A percentile compares a stretch with the other conserved stretches of the same genome.
Evolutionary conservation across 1,140 invertebrate species (phyloP).

Genomic region (Andrena cerasifolii): DNA sequence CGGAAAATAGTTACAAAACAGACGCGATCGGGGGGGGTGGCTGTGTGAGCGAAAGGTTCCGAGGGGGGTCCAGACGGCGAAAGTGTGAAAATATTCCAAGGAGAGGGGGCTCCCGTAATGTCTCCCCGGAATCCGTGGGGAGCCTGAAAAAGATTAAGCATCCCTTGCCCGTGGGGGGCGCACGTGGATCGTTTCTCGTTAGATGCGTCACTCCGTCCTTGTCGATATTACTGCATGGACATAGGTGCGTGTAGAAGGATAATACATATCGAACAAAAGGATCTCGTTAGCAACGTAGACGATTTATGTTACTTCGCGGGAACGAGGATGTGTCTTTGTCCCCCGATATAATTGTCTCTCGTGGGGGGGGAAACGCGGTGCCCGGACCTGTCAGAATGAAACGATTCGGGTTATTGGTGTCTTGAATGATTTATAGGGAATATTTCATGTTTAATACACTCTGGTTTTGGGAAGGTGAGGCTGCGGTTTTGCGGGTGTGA

Average conservation of each 20-base stretch:
- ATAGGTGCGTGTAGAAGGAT: slow-evolving; percentile 31
- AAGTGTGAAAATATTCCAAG: slow-evolving; percentile 68
- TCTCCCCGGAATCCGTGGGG: slow-evolving; percentile 51
- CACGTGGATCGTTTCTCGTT: slow-evolving; percentile 63
- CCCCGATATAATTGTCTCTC: slow-evolving; percentile 27
- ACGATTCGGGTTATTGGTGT: background rate
- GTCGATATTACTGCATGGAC: slow-evolving; percentile 59
- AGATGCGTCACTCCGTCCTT: slow-evolving; percentile 56
- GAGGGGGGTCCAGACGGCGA: background rate
- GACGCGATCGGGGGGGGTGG: slow-evolving; percentile 37
- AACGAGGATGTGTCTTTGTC: slow-evolving; percentile 30
- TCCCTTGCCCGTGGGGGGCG: slow-evolving; percentile 41
- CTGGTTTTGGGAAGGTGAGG: slow-evolving; percentile 17
- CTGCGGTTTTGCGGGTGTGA: slow-evolving; percentile 1
- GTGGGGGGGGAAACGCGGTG: background rate
- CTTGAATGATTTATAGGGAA: slow-evolving; percentile 11
- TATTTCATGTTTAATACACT: background rate
- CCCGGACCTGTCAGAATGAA: background rate
- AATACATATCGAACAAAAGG: slow-evolving; percentile 42
- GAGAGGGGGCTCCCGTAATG: slow-evolving; percentile 32
- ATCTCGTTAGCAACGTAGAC: slow-evolving; percentile 34
- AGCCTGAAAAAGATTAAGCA: slow-evolving; percentile 61
- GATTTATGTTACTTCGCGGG: slow-evolving; percentile 30
- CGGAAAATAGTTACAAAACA: slow-evolving; percentile 71
- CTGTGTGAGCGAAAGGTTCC: slow-evolving; percentile 27